A percentile compares a stretch with the other conserved stretches of the same genome.
Evolutionary conservation across 1,140 invertebrate species (phyloP).

Genomic region (Drosophila equinoxialis): DNA sequence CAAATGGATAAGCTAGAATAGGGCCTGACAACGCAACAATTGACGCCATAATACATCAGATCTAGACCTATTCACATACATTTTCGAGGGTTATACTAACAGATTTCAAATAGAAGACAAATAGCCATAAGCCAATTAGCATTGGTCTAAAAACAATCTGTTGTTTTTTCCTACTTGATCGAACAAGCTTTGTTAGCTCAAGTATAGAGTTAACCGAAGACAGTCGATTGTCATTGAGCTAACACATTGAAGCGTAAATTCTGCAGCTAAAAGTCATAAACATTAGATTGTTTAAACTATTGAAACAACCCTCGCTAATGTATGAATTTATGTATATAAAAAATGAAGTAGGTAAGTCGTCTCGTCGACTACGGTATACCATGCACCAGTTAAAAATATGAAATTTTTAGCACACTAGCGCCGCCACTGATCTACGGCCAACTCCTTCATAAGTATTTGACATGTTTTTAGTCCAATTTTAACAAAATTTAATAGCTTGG

Average conservation of each 20-base stretch:
- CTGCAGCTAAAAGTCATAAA: neutral
- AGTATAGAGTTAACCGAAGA: neutral
- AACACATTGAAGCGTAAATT: neutral
- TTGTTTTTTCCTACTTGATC: neutral
- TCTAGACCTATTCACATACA: neutral
- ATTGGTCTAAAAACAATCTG: neutral
- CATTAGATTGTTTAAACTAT: neutral
- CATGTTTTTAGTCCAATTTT: too few relatives aligned
- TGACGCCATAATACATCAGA: constrained; percentile 17
- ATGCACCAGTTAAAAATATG: too few relatives aligned
- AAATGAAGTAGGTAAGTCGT: too few relatives aligned
- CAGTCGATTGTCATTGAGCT: neutral
- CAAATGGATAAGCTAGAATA: constrained; percentile 4
- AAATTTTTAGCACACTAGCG: too few relatives aligned
- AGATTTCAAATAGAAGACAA: neutral
- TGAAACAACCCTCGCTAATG: neutral
- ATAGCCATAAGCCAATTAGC: too few relatives aligned
- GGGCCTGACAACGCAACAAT: constrained; percentile 1
- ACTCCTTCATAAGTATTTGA: too few relatives aligned
- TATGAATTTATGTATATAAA: neutral
- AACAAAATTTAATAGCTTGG: too few relatives aligned
- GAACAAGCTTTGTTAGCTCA: neutral
- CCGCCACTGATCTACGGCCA: too few relatives aligned
- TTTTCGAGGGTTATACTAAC: neutral
- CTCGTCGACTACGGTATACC: too few relatives aligned